Base-by-base conservation (phyloP, 2,113 vertebrate species). In the Actenoides hombroni region DNA sequence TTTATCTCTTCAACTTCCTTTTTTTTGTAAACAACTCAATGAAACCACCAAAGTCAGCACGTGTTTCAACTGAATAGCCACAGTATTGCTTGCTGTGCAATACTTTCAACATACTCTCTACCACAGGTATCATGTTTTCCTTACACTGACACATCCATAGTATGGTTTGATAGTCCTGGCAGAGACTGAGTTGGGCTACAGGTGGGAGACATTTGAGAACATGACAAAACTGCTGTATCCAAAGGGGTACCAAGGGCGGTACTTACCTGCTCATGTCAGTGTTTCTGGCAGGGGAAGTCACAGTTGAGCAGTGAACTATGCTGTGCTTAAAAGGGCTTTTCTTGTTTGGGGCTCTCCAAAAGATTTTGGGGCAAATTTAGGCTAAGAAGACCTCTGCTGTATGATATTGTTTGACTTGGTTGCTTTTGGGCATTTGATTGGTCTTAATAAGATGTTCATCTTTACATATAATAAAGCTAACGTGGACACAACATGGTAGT, bases 61-160 rank as follows among this genome's bases (percentile, higher is more conserved):
- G 0, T 71, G 56, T 77, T 90, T 86, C 77, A 93, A 90, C 90
- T 60, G 95, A 94, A 93, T 48, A 90, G 88, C 92, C 92, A 54
- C 82, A 92, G 13, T 9, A 26, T 13, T 83, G 63, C 25, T 3
- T 21, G 23, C 63, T 46, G 11, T 83, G 93, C 71, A 93, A 86
- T 39, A 54, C 54, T 90, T 97, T 86, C 79, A 51, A 18, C 83
- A 70, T 70, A 31, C 31, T 57, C 63, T 18, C 24, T n/a, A 40
- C 25, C 31, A 14, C 42, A 56, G 39, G 64, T 86, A 56, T 64
- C 49, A 44, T 0, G 0, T 46, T 28, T 83, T 5, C 16, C 49
- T 80, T 70, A 76, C 24, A 49, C 19, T 65, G 59, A 49, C 49
- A 67, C 19, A n/a, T 31, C 37, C n/a, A 67, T 63, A 87, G 42